Conservation (phyloP, 2,888 invertebrate genomes). For the Synergus gifuensis region DNA sequence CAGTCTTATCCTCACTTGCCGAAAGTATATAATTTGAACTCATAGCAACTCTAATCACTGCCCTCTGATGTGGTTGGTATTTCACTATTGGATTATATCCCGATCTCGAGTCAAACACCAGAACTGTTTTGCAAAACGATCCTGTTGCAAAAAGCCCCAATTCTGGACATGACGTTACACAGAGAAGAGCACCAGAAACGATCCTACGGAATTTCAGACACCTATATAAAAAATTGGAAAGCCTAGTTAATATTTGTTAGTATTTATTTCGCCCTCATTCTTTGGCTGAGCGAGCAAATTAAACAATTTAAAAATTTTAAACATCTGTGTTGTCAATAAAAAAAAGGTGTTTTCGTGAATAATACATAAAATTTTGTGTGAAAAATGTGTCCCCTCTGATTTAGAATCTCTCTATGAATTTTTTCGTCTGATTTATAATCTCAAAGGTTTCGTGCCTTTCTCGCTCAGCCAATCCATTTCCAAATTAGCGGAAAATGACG, state of each 20-base stretch:
- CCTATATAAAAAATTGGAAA: slow-evolving; percentile 27
- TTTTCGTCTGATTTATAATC: neutral
- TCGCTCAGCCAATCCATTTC: slow-evolving; percentile 50
- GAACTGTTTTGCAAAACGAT: slow-evolving; percentile 80
- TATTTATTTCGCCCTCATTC: neutral
- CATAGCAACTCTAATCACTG: slow-evolving; percentile 78
- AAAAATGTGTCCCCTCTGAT: neutral
- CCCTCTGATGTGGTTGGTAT: slow-evolving; percentile 80
- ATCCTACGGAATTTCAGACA: slow-evolving; percentile 68
- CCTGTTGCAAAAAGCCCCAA: slow-evolving; percentile 79
- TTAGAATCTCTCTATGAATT: neutral
- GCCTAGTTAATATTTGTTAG: slow-evolving; percentile 1
- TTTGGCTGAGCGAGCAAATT: slow-evolving; percentile 13
- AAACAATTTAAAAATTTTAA: neutral
- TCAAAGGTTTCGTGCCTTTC: slow-evolving; percentile 47
- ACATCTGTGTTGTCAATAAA: neutral
- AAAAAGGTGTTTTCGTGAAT: neutral
- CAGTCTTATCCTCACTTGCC: slow-evolving; percentile 81
- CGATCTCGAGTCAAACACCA: slow-evolving; percentile 79
- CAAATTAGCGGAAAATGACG: slow-evolving; percentile 38
- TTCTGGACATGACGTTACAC: slow-evolving; percentile 77
- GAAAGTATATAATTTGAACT: slow-evolving; percentile 79
- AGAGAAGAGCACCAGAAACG: slow-evolving; percentile 80
- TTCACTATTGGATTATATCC: slow-evolving; percentile 75
- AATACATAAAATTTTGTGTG: neutral